A percentile compares a stretch with the other conserved stretches of the same genome.
Evolutionary conservation across 2,113 vertebrate genomes (phyloP).

Genomic region (Holacanthus passer): DNA sequence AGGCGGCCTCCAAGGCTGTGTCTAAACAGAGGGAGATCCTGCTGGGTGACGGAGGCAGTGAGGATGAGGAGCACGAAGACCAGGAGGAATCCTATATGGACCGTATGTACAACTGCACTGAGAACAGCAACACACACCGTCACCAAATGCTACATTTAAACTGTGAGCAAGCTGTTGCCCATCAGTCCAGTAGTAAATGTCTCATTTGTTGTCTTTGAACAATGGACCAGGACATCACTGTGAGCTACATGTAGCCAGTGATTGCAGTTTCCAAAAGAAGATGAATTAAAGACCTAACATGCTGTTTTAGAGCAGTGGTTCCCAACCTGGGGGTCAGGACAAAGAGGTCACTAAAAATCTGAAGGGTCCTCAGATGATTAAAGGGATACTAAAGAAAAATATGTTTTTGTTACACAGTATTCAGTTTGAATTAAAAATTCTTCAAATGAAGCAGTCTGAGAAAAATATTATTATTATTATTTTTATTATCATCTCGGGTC

Average conservation of each 20-base stretch:
- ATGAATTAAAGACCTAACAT: neutral
- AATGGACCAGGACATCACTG: neutral
- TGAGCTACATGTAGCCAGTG: neutral
- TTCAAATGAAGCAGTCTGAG: too few species aligned
- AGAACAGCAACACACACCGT: neutral
- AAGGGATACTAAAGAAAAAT: neutral
- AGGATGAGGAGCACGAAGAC: conserved; percentile 95
- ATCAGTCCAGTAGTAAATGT: neutral
- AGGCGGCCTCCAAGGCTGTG: conserved; percentile 97
- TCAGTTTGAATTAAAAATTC: too few species aligned
- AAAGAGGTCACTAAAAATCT: neutral
- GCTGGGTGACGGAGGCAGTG: conserved; percentile 94
- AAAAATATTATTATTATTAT: too few species aligned
- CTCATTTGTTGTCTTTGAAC: neutral
- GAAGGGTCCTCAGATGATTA: neutral
- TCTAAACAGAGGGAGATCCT: conserved; percentile 99
- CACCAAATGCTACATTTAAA: accelerated
- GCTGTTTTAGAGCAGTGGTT: neutral
- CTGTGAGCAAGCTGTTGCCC: neutral
- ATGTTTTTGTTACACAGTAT: neutral
- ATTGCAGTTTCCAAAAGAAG: too few species aligned
- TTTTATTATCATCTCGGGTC: too few species aligned
- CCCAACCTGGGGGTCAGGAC: neutral
- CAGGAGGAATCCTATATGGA: conserved; percentile 92
- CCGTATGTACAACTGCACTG: conserved; percentile 84